Base-by-base conservation (phyloP, 2,797 vertebrate genomes). In the Pristis pectinata region DNA sequence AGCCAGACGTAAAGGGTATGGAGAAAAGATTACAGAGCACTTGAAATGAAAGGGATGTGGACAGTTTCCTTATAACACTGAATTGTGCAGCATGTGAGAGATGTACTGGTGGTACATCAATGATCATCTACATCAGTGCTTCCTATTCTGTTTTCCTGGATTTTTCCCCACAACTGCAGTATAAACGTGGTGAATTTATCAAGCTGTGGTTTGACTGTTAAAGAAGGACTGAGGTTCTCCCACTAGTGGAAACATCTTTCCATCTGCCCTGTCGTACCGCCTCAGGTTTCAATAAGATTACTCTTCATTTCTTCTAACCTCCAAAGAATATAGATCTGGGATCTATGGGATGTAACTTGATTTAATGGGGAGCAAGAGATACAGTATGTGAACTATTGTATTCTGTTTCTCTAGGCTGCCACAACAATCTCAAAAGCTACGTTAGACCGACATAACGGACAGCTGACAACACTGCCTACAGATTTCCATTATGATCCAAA, bases 401-500 rank as follows among this genome's bases (percentile, higher is more conserved):
- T 17, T 30, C 30, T 76, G n/a, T 92, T 53, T 77, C 59, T 85
- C 44, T 95, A 99, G 99, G 98, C 97, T n/a, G 96, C 98, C 77
- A 97, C 97, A 15, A 97, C 97, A 24, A 97, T 98, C 95, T 96
- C 95, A 95, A 99, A 98, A 96, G 97, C 98, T 3, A 97, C 97
- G 64, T 97, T 98, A 95, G 98, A 97, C 95, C 96, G 94, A 82
- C 96, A 96, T 95, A 98, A 96, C 2, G 96, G 96, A 94, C 98
- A 96, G 97, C 97, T 97, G 95, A 98, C 98, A 1, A 99, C 98
- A 0, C 97, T 99, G 19, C 99, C 99, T 0, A 67, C 96, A 2
- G 98, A 99, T 95, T 99, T 99, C 97, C 97, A 97, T 96, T 99
- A 99, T 70, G 96, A 98, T 0, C 97, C 97, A 11, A 95, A 97